Evolutionary conservation across 1,140 invertebrate species (phyloP).

Genomic region (Aethina tumida): DNA sequence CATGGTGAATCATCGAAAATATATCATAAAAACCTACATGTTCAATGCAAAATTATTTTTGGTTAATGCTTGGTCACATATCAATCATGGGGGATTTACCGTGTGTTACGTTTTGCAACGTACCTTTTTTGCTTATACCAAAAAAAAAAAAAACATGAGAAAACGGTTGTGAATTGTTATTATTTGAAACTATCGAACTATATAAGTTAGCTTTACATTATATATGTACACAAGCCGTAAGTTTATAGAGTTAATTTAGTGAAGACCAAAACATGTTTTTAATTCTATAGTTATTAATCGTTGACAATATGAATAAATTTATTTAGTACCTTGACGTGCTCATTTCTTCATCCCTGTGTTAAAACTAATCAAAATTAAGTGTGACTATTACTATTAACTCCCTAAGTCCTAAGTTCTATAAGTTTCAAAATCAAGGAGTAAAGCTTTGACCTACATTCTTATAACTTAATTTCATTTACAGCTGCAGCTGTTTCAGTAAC

Average conservation of each 20-base stretch:
- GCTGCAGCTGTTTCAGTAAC: too few species aligned
- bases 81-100: neutral
- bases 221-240: constrained; percentile 3
- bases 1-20: constrained; percentile 3
- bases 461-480: too few species aligned
- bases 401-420: too few species aligned
- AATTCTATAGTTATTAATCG: constrained; percentile 17
- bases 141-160: neutral
- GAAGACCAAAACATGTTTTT: constrained; percentile 14
- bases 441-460: too few species aligned
- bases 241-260: constrained; percentile 5
- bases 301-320: constrained; percentile 25
- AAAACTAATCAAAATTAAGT: too few species aligned
- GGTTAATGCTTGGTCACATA: neutral
- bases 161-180: constrained; percentile 9
- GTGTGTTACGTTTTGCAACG: too few species aligned
- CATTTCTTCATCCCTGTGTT: too few species aligned
- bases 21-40: neutral
- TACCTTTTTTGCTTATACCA: constrained; percentile 1
- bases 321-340: constrained; percentile 19
- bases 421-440: too few species aligned
- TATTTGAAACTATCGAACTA: neutral
- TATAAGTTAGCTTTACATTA: constrained; percentile 1
- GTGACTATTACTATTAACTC: too few species aligned
- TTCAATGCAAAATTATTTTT: neutral